These are phyloP conservation scores for Idaea straminata DNA, from an alignment of 2,888 invertebrate species.

Conservation along the genomic window DNA sequence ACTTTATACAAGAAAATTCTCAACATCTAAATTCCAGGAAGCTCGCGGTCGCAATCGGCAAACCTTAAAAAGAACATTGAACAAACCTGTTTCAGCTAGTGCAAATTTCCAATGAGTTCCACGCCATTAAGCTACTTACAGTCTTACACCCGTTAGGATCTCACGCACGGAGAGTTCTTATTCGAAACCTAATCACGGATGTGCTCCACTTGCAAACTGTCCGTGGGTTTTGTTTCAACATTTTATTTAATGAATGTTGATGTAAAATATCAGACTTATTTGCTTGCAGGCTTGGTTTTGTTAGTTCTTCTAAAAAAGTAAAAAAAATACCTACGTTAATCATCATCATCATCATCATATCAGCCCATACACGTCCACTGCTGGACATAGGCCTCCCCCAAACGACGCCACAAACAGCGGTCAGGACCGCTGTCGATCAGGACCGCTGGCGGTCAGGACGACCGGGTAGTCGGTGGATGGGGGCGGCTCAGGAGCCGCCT, in stretches of 20 bases:
- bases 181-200: constrained; percentile 42
- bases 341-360: no score
- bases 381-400: no score
- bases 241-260: background rate
- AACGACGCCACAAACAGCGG: no score
- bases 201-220: constrained; percentile 17
- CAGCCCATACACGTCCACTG: no score
- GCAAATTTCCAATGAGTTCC: constrained; percentile 63
- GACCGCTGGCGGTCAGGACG: no score
- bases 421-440: no score
- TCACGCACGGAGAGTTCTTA: constrained; percentile 41
- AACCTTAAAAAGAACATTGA: constrained; percentile 28
- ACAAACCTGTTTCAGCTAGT: constrained; percentile 39
- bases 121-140: constrained; percentile 58
- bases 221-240: constrained; percentile 7
- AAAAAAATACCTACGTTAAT: no score
- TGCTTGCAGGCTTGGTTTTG: background rate
- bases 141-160: constrained; percentile 48
- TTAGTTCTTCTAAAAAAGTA: no score
- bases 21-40: constrained; percentile 4
- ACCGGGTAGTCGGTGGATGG: no score
- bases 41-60: constrained; percentile 21
- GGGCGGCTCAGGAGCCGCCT: no score
- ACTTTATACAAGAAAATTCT: background rate
- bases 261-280: background rate